phyloP scores from a whole-genome alignment of 2,113 vertebrate species.

The rabbit (Oryctolagus cuniculus) region DNA sequence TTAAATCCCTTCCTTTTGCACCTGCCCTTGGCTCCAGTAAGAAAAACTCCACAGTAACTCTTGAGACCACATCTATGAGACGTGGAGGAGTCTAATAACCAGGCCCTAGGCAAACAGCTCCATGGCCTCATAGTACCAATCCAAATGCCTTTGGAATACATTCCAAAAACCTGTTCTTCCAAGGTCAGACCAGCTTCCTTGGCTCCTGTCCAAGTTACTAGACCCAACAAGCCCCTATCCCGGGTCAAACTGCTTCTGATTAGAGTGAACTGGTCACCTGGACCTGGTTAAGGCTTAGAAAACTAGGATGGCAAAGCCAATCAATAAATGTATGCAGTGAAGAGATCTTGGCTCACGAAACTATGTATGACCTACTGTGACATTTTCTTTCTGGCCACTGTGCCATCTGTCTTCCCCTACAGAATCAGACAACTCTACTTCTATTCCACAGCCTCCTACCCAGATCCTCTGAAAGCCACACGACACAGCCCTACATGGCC shows the following conservation, averaged over 20 bases:
- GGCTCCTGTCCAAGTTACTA: background rate
- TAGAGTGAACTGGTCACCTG: background rate
- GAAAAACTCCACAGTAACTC: slow-evolving; percentile 1
- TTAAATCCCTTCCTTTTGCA: background rate
- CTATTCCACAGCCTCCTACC: background rate
- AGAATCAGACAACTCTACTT: background rate
- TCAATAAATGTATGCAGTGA: background rate
- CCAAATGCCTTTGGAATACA: slow-evolving; percentile 4
- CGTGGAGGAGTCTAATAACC: background rate
- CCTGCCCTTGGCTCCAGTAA: background rate
- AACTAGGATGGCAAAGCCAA: background rate
- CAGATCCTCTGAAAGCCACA: background rate
- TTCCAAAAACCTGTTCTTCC: slow-evolving; percentile 4
- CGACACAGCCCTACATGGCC: background rate
- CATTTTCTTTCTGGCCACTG: slow-evolving; percentile 2
- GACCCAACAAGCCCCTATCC: background rate
- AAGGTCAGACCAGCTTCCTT: background rate
- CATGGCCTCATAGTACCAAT: background rate
- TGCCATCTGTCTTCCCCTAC: background rate
- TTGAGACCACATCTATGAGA: slow-evolving; percentile 30
- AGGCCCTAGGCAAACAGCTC: background rate
- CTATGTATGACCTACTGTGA: background rate
- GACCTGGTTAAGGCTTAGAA: background rate
- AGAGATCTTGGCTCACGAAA: background rate
- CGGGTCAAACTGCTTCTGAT: background rate